These are phyloP conservation scores for Brachionus koreanus DNA, from an alignment of 1,140 invertebrate species.

Conservation along the genomic window DNA sequence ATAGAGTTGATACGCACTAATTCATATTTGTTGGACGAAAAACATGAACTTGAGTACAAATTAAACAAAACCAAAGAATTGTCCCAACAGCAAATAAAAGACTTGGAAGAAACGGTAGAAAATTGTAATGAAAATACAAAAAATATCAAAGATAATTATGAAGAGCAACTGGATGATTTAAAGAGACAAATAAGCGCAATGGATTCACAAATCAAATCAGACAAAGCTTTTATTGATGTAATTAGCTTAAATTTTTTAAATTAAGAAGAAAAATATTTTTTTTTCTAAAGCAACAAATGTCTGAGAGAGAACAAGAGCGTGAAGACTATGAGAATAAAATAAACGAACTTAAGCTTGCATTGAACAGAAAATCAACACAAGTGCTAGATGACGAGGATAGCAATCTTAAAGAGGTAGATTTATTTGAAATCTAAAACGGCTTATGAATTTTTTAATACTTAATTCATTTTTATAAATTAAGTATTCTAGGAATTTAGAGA, in stretches of 20 bases:
- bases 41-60: conserved; percentile 40
- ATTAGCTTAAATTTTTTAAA: not conserved
- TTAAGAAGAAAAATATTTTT: not conserved
- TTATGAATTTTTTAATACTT: not conserved
- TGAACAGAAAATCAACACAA: not conserved
- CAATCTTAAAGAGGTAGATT: not conserved
- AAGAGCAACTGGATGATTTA: conserved; percentile 31
- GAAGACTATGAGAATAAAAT: conserved; percentile 42
- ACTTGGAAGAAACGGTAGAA: conserved; percentile 30
- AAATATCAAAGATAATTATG: conserved; percentile 13
- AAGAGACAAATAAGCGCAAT: conserved; percentile 29
- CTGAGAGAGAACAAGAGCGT: conserved; percentile 38
- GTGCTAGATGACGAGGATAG: not conserved
- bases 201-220: conserved; percentile 34
- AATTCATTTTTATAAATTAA: not conserved
- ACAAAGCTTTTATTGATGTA: conserved; percentile 35
- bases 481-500: not conserved
- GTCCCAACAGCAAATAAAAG: conserved; percentile 42
- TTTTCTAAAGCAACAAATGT: conserved; percentile 29
- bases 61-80: conserved; percentile 33
- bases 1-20: conserved; percentile 9
- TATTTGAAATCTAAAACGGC: not conserved
- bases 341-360: not conserved
- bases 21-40: conserved; percentile 27
- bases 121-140: conserved; percentile 4